Evolutionary conservation across 1,140 invertebrate species (phyloP).

Genomic region (Trachymyrmex cornetzi): DNA sequence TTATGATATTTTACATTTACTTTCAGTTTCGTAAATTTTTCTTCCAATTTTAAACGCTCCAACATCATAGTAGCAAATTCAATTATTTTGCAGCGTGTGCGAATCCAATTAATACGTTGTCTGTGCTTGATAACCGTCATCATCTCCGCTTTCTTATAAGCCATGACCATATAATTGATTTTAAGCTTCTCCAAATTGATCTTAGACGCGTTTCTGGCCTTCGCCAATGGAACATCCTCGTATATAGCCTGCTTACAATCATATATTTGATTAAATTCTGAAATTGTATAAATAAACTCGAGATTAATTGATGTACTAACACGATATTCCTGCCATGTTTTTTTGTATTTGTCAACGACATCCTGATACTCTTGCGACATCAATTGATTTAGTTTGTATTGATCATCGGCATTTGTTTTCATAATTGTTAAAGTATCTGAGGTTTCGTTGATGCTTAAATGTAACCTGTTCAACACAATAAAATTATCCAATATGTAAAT

Average conservation of each 20-base stretch:
- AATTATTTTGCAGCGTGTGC: constrained; percentile 51
- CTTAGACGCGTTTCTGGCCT: neutral
- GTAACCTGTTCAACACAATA: constrained; percentile 5
- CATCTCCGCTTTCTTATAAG: constrained; percentile 40
- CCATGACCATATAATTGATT: constrained; percentile 35
- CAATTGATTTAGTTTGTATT: constrained; percentile 40
- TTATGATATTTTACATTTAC: neutral
- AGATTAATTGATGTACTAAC: constrained; percentile 36
- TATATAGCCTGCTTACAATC: constrained; percentile 50
- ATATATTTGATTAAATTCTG: neutral
- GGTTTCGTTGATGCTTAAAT: neutral
- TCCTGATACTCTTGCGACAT: neutral
- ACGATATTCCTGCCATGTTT: constrained; percentile 47
- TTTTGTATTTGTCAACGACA: constrained; percentile 44
- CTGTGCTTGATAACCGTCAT: constrained; percentile 8
- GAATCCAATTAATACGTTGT: constrained; percentile 38
- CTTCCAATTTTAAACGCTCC: neutral
- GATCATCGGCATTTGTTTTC: constrained; percentile 53
- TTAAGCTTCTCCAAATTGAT: constrained; percentile 36
- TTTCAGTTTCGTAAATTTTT: neutral
- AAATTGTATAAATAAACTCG: neutral
- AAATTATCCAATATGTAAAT: neutral
- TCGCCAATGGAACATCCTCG: constrained; percentile 68
- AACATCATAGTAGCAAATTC: constrained; percentile 15
- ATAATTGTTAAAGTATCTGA: neutral